Conservation (phyloP, 2,113 vertebrate species). For the Cryptotis parvus region DNA sequence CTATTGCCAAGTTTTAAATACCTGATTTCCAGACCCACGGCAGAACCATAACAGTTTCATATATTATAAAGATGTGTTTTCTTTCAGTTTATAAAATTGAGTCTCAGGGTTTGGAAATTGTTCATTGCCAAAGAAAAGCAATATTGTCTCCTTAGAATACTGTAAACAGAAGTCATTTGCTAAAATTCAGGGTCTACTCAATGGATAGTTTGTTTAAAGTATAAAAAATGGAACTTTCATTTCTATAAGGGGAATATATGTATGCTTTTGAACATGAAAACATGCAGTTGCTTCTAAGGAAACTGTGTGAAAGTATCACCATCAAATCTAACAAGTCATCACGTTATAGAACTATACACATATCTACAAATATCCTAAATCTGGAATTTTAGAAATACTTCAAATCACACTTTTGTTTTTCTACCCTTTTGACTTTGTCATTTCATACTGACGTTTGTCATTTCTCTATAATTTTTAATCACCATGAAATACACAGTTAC, state of each 20-base stretch:
- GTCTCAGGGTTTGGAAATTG: constrained; percentile 45
- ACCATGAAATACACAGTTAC: too few species aligned
- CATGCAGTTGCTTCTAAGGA: not conserved
- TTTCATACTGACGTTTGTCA: not conserved
- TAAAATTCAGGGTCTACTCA: not conserved
- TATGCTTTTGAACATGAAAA: not conserved
- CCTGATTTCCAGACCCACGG: constrained; percentile 59
- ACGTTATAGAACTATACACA: not conserved
- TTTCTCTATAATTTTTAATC: too few species aligned
- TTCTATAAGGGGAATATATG: not conserved
- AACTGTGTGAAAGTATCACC: not conserved
- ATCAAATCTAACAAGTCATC: not conserved
- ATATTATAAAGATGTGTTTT: constrained; percentile 52
- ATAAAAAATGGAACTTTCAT: constrained; percentile 5
- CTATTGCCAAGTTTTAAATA: constrained; percentile 77
- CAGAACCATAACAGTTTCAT: constrained; percentile 69
- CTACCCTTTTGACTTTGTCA: not conserved
- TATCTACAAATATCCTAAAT: not conserved
- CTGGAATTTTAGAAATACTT: not conserved
- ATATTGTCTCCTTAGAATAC: fast-evolving
- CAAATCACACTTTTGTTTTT: not conserved
- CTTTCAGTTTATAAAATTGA: constrained; percentile 38
- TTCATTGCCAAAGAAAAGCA: not conserved
- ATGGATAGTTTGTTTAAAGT: not conserved
- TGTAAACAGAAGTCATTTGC: not conserved